Evolutionary conservation across 2,797 vertebrate genomes (phyloP), one percentile per base, ranked within the genome.

Genomic region (Ctenopoma multispine): DNA sequence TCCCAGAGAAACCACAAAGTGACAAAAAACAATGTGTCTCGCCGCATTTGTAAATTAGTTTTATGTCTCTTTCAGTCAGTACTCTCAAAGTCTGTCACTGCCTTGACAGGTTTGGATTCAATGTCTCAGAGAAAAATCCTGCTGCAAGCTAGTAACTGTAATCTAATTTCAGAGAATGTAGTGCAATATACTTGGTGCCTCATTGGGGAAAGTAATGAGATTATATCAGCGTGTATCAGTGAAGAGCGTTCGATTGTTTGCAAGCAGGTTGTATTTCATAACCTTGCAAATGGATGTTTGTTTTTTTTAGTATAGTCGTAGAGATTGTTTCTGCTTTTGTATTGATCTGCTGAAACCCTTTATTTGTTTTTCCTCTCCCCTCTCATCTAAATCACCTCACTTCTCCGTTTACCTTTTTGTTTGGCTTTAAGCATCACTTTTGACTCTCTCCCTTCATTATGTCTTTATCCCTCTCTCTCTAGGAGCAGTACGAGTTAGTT

Each of bases 401-500:
- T n/a, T 62, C 6, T 38, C 12, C 6, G n/a, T 59, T 51, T 13
- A 65, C 27, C 7, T 18, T 27, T 18, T 23, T 46, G 4, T 63
- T 55, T 66, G 46, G 15, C 51, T 51, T 68, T 49, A 20, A 41
- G 7, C 23, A 64, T 34, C 40, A 38, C 27, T 5, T 47, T 29
- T 56, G 47, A 7, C 43, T 15, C 6, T 49, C 20, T 47, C 9
- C 23, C 46, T 38, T 71, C 27, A 41, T 47, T 11, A 10, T 55
- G 15, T 55, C 17, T 31, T 21, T 44, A 0, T 47, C 9, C 29
- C 1, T 23, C 29, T 63, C 34, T 54, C 7, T 12, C 24, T 21
- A 99, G 98, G 97, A 99, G 90, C 98, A 99, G 86, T 99, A 99
- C 56, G 98, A 99, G 82, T 94, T 99, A 79, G 98, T 99, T 81